These are phyloP conservation scores for Serinus canaria DNA, from an alignment of 2,113 vertebrate genomes.

Conservation along the genomic window DNA sequence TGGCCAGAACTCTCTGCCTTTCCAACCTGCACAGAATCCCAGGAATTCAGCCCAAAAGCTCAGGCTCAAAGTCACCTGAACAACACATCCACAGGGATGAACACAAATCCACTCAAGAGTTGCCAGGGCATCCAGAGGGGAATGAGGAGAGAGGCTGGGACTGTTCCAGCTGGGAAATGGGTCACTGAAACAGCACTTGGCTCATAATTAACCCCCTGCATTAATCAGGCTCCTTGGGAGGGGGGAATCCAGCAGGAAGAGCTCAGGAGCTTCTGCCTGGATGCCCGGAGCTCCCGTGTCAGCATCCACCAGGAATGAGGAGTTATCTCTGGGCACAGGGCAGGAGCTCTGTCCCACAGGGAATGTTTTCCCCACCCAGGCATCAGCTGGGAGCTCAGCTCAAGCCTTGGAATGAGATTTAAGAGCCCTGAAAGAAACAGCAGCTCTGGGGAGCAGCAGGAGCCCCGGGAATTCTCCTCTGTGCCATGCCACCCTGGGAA, in stretches of 20 bases:
- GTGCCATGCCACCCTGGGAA: accelerated
- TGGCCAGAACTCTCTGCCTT: background rate
- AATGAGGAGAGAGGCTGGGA: background rate
- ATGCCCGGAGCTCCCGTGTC: accelerated
- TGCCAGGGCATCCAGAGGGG: background rate
- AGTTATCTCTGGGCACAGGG: background rate
- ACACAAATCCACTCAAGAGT: background rate
- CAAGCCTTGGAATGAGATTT: background rate
- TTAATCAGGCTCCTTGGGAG: background rate
- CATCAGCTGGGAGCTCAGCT: background rate
- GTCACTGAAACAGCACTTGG: background rate
- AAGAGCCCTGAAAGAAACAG: background rate
- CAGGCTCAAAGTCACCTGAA: background rate
- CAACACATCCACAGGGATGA: accelerated
- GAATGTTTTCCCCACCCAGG: too few species aligned
- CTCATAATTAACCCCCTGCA: background rate
- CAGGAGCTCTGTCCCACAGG: background rate
- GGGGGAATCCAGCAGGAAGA: background rate
- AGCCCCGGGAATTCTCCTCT: background rate
- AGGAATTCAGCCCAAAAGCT: background rate
- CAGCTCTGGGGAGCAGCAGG: background rate
- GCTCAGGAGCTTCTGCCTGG: background rate
- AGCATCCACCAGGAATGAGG: background rate
- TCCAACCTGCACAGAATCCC: background rate
- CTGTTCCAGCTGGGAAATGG: background rate